These are phyloP conservation scores for Trogon surrucura DNA, from an alignment of 2,113 vertebrate genomes.

Conservation along the genomic window DNA sequence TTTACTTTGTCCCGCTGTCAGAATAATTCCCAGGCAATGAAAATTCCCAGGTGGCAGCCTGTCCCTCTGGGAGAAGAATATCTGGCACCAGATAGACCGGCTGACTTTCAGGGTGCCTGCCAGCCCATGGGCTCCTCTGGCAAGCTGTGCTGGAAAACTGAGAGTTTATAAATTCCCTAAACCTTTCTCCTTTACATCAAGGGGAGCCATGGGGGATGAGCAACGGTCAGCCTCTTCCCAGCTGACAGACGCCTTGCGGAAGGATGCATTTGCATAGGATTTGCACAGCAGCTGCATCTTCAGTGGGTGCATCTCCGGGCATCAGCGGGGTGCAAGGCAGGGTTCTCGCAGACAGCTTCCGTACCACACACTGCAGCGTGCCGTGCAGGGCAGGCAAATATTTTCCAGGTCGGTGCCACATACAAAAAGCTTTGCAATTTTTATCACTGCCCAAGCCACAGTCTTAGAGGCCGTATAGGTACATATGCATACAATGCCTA, in stretches of 20 bases:
- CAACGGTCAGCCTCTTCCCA: not conserved
- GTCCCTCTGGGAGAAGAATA: not conserved
- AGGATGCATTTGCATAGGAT: not conserved
- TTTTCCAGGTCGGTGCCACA: not conserved
- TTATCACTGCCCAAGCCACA: not conserved
- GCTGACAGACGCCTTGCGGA: not conserved
- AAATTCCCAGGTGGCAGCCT: not conserved
- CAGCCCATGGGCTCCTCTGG: not conserved
- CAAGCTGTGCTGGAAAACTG: not conserved
- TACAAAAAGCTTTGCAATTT: not conserved
- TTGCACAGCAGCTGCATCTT: not conserved
- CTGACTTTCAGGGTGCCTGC: not conserved
- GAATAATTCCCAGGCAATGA: not conserved
- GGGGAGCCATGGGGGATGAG: not conserved
- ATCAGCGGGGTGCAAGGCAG: not conserved
- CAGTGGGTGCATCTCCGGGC: not conserved
- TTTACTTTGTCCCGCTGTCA: not conserved
- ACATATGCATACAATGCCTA: not conserved
- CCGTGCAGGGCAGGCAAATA: not conserved
- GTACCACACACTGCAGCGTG: fast-evolving
- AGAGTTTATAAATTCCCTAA: not conserved
- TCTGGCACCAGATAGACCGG: not conserved
- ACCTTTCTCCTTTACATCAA: not conserved
- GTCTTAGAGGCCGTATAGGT: not conserved
- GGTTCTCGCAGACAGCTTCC: not conserved